Evolutionary conservation across 2,888 invertebrate species (phyloP), one percentile per base, ranked within the genome.

Genomic region (Agonopterix alstromeriana): DNA sequence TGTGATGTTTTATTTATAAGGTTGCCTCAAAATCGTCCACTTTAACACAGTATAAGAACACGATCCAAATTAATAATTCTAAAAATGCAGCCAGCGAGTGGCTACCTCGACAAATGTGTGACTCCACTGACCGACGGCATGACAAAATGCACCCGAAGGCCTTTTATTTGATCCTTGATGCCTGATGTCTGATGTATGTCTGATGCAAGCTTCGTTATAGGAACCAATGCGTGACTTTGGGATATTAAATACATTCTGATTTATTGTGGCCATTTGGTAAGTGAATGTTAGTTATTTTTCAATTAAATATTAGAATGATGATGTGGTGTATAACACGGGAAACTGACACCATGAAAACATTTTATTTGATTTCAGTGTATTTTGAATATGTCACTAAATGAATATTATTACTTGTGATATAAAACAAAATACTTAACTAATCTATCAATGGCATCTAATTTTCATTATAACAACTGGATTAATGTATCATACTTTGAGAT

Each of bases 21-120:
- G 57, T 68, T 67, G 70, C 67, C 70, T 77, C 76, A 82, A 82
- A 84, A 81, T 83, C 78, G 72, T 65, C 73, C 74, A 77, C 77
- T 77, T 84, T 78, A 77, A 77, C 79, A 78, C 77, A 77, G 70
- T 77, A 76, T 70, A 81, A 82, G 82, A 82, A 84, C 80, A 83
- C 68, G 72, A 63, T 62, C 74, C 67, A 82, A 85, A 86, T 85
- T 86, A 84, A 85, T 84, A 82, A 86, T 86, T 82, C 85, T 81
- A 82, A 84, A 85, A 82, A 86, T 86, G 84, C 82, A 82, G 79
- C 65, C 74, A 51, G 43, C 61, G 68, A 68, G 65, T 67, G 71
- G 63, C 62, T 63, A 56, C 50, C 57, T 65, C 67, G 70, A 75
- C 73, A 77, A 80, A 79, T 79, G 71, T 71, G 70, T 67, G 67